phyloP scores from a whole-genome alignment of 2,888 invertebrate species.

The Chrysolina haemoptera region DNA sequence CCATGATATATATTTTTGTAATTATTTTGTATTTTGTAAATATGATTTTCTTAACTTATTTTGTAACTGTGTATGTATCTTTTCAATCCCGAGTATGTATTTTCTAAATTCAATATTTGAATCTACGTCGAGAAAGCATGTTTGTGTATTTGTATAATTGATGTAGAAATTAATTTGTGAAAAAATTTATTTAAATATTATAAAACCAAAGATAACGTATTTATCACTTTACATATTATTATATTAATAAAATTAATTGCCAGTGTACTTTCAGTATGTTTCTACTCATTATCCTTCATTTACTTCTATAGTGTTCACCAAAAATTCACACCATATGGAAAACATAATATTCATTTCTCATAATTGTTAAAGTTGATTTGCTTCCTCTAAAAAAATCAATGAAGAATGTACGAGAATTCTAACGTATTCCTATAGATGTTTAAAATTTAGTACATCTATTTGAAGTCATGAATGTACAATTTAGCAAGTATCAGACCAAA shows the following conservation, averaged over 20 bases:
- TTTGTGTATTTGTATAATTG: slow-evolving; percentile 66
- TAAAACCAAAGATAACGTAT: slow-evolving; percentile 62
- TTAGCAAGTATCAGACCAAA: too few species aligned
- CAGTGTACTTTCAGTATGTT: slow-evolving; percentile 50
- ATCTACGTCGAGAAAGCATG: slow-evolving; percentile 58
- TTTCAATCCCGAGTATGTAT: slow-evolving; percentile 15
- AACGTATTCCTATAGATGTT: too few species aligned
- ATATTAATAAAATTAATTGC: slow-evolving; percentile 50
- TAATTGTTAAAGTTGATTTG: too few species aligned
- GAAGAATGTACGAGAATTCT: too few species aligned
- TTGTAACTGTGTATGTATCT: not conserved
- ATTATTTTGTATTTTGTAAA: slow-evolving; percentile 20
- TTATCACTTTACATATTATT: slow-evolving; percentile 52
- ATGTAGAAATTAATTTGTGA: slow-evolving; percentile 63
- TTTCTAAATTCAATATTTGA: slow-evolving; percentile 12
- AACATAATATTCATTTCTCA: too few species aligned
- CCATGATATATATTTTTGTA: slow-evolving; percentile 21
- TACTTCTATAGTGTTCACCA: not conserved
- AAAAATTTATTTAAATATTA: slow-evolving; percentile 57
- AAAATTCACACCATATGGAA: not conserved
- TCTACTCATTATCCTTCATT: slow-evolving; percentile 17
- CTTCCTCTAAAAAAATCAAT: too few species aligned
- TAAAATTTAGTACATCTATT: too few species aligned
- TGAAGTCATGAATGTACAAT: too few species aligned
- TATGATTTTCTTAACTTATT: slow-evolving; percentile 19